Evolutionary conservation across 2,888 invertebrate genomes (phyloP), one percentile per base, ranked within the genome.

Genomic region (Cosmia trapezina): DNA sequence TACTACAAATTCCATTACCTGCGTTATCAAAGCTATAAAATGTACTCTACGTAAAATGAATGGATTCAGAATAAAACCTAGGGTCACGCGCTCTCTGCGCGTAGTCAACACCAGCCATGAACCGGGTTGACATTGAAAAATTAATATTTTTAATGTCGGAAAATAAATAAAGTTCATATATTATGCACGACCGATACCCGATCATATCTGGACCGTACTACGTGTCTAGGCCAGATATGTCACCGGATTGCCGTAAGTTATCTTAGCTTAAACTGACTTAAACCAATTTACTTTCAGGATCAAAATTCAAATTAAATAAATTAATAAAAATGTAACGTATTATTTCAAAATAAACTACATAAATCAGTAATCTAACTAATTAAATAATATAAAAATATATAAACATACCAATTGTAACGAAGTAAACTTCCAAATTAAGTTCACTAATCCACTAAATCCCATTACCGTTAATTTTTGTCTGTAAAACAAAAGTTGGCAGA

Each of bases 11-110:
- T 76, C 63, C 76, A 83, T 83, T 83, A 84, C 86, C 81, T 73
- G 17, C 83, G 81, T 85, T 89, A 89, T 87, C 89, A 70, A 69
- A 73, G 86, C 86, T 83, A 87, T 93, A 90, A 92, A 91, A 90
- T 76, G 75, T 76, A 59, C 66, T 75, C 76, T 86, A 87, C 91
- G 90, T 87, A 88, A 88, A 80, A 80, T 88, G 86, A 91, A 89
- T 90, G 89, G 83, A 88, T 75, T 84, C 85, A 81, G 87, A 91
- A 93, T 93, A 94, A 93, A 93, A 93, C 88, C 85, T 78, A 80
- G 85, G 86, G 83, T 82, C 85, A 83, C 78, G 67, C 86, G 78
- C 81, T 73, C 68, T 75, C 51, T 80, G 73, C 82, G 82, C 86
- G 90, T 92, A 91, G 92, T 88, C 82, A 74, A 65, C 78, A 60